Percentiles rank a stretch among this genome's conserved stretches.
Evolutionary conservation across 2,113 vertebrate species (phyloP).

Genomic region (Heterocephalus glaber): DNA sequence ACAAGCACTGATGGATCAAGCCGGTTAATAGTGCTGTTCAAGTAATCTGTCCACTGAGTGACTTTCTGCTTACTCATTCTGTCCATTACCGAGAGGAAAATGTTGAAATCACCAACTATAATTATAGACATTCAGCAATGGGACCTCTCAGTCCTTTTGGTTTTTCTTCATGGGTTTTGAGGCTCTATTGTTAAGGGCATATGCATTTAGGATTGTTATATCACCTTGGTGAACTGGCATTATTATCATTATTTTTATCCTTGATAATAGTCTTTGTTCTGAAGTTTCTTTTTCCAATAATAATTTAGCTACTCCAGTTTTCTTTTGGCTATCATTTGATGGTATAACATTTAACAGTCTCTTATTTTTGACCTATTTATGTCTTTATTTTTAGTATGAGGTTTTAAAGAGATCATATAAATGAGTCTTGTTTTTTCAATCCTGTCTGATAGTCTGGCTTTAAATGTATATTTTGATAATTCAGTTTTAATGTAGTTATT

Average conservation of each 20-base stretch:
- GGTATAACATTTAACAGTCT: not conserved
- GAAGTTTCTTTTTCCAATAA: not conserved
- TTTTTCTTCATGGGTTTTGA: not conserved
- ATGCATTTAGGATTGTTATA: not conserved
- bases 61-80: not conserved
- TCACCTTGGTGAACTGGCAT: not conserved
- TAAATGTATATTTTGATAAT: not conserved
- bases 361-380: not conserved
- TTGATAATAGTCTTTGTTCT: not conserved
- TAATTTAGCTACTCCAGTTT: not conserved
- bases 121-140: not conserved
- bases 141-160: not conserved
- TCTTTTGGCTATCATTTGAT: not conserved
- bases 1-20: not conserved
- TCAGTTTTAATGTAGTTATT: not conserved
- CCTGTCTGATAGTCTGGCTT: not conserved
- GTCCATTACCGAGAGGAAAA: not conserved
- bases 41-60: no score
- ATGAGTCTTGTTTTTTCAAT: not conserved
- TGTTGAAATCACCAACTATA: not conserved
- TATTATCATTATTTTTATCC: not conserved
- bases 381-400: not conserved
- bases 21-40: not conserved
- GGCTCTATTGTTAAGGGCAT: not conserved
- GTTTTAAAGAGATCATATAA: not conserved